Base-by-base conservation (phyloP, 2,888 invertebrate genomes). In the Dolichomitus sp. region DNA sequence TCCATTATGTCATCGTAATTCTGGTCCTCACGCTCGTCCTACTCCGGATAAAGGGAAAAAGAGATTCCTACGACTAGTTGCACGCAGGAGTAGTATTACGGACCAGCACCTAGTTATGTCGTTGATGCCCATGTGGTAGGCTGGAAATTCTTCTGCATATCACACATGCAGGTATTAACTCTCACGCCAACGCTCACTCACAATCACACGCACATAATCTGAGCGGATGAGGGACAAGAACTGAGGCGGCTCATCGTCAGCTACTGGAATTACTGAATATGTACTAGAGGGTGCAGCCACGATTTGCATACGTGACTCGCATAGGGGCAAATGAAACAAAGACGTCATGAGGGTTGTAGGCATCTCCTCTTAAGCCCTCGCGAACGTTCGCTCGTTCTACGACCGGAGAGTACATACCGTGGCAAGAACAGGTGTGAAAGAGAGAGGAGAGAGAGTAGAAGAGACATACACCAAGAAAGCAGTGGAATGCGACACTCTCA, bases 291-390 rank as follows among this genome's bases (percentile, higher is more conserved):
- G 17, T 61, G 61, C 57, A 59, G 54, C 11, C 45, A 37, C 40
- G 30, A 61, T 48, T 27, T 30, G 45, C 45, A 48, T 19, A 14
- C 61, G 19, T 14, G 37, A 59, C 61, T 37, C 17, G 30, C 23
- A 72, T 61, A 48, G 33, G 30, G 37, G 54, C 27, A 40, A 63
- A 75, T 65, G 40, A 45, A 57, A 48, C 27, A 63, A 42, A 57
- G 63, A 63, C 59, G 42, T 72, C 66, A 19, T 30, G 59, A 70
- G 75, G 69, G 57, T 54, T 63, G 61, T 45, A 63, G 63, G 57
- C 37, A 37, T 33, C 37, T 37, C 52, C 52, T 54, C 69, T 69
- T 63, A n/a, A 63, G 59, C 5, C 69, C 45, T n/a, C 27, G 30
- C 74, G 40, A 75, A 27, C 37, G 65, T 63, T 37, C 63, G 48